These are phyloP conservation scores for Nothura maculosa DNA, from an alignment of 2,797 vertebrate species.

Conservation along the genomic window DNA sequence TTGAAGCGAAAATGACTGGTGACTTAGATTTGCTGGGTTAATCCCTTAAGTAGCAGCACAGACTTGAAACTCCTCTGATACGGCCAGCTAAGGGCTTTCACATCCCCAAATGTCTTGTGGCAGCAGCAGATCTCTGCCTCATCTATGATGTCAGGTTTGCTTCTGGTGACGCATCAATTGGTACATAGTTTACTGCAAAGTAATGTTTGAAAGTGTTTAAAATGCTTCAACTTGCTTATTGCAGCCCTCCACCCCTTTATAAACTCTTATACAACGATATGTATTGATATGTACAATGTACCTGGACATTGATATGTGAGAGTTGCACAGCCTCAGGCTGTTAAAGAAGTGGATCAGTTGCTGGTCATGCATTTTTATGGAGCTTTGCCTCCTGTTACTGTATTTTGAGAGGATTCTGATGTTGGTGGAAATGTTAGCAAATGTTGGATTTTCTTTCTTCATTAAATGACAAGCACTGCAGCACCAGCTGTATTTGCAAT, in stretches of 20 bases:
- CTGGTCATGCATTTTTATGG: neutral
- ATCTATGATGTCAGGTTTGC: neutral
- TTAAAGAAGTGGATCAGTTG: neutral
- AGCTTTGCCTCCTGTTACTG: neutral
- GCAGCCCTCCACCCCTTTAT: neutral
- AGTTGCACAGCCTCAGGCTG: neutral
- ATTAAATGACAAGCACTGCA: neutral
- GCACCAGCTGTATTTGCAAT: slow-evolving; percentile 43
- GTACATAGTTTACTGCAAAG: neutral
- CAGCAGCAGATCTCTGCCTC: neutral
- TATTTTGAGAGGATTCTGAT: slow-evolving; percentile 28
- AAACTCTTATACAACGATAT: neutral
- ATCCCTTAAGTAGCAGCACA: neutral
- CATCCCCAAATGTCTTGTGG: neutral
- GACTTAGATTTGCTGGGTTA: neutral
- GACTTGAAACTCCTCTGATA: neutral
- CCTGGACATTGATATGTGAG: neutral
- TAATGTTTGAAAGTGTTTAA: neutral
- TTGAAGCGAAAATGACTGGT: neutral
- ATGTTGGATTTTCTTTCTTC: neutral
- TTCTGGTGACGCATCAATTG: neutral
- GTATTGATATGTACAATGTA: no score
- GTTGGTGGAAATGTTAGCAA: slow-evolving; percentile 4
- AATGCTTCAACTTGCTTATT: neutral
- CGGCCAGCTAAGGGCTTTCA: neutral